Base-by-base conservation (phyloP, 2,888 invertebrate genomes). In the Schizotus pectinicornis region DNA sequence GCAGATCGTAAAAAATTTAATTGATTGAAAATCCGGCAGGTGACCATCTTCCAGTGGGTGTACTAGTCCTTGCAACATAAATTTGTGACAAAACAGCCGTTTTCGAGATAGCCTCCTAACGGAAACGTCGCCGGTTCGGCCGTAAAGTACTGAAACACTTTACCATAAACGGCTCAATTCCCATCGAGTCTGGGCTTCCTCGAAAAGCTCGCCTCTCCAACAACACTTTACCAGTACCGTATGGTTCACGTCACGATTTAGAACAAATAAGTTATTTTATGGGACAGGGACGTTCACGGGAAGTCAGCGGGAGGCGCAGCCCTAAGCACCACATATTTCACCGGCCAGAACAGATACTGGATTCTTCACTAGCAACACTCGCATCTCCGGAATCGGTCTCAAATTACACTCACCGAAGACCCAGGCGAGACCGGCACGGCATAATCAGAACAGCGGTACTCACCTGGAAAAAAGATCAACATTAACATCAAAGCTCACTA, bases 221-320 rank as follows among this genome's bases (percentile, higher is more conserved):
- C 49, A 54, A 63, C 57, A 63, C 42, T 48, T 62, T 59, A 61
- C 53, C 30, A 12, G 51, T 53, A 59, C 57, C 61, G 61, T 64
- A 64, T 66, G 67, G 64, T 64, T 55, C 56, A 47, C 50, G 56
- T 63, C 61, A 65, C 60, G 55, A 53, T 57, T 62, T 56, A 47
- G 57, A 53, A 63, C 57, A 55, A 63, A 61, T 57, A 60, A 62
- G 56, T 58, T 56, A 47, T 50, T 62, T 64, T 57, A 48, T 47
- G 57, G 34, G 32, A 45, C 37, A 36, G 32, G 51, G 22, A 51
- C 51, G 52, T 53, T 60, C 55, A 39, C 33, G 52, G 34, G 43
- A 59, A 59, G 46, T 41, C 55, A 60, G 59, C 56, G 43, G 59
- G 59, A 51, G 41, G 41, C 52, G 39, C 42, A 45, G 39, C 48